These are phyloP conservation scores for Penaeus japonicus DNA, from an alignment of 1,140 invertebrate species.

Conservation along the genomic window DNA sequence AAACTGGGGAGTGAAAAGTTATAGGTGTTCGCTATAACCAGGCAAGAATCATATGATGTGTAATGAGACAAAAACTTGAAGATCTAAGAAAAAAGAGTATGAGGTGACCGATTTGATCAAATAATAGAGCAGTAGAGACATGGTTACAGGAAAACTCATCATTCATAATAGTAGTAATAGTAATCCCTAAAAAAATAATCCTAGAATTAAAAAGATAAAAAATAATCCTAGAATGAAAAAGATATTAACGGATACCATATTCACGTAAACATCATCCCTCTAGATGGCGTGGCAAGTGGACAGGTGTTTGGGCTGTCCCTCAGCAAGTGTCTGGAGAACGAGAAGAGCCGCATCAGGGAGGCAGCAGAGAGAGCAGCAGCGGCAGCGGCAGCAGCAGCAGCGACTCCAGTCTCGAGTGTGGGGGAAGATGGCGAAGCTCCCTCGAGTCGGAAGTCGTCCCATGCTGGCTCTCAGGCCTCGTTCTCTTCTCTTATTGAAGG, in stretches of 20 bases:
- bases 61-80: no score
- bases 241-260: not conserved
- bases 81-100: no score
- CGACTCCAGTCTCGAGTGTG: constrained; percentile 33
- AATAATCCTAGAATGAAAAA: no score
- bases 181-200: no score
- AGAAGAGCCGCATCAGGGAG: constrained; percentile 63
- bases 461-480: constrained; percentile 74
- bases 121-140: no score
- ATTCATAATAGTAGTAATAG: no score
- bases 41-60: no score
- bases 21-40: no score
- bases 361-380: constrained; percentile 52
- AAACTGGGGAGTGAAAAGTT: no score
- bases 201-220: no score
- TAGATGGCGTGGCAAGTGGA: constrained; percentile 60
- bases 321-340: constrained; percentile 81
- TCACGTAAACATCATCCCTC: not conserved
- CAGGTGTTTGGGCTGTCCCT: constrained; percentile 85
- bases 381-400: constrained; percentile 62
- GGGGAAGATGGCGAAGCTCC: constrained; percentile 45
- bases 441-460: constrained; percentile 67
- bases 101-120: no score
- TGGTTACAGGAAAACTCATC: no score
- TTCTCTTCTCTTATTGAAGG: constrained; percentile 74